Evolutionary conservation across 2,888 invertebrate genomes (phyloP), one percentile per base, ranked within the genome.

Genomic region (Colostygia pectinataria): DNA sequence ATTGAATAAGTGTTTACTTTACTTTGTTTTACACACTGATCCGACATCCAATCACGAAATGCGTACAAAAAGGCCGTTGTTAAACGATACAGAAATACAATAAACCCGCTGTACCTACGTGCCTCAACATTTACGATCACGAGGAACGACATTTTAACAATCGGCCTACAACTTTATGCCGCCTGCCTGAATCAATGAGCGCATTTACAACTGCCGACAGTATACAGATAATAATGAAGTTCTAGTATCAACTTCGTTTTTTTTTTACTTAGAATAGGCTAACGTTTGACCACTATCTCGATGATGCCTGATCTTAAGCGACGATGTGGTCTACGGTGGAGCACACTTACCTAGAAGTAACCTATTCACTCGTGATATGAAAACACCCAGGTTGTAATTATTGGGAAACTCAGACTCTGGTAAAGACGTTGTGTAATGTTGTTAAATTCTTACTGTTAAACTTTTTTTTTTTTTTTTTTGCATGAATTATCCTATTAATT

Each of bases 31-130:
- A 36, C 36, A 13, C 24, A 23, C 39, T 24, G 39, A 40, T 29
- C 40, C 39, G 25, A 2, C 29, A 29, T 31, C 40, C 57, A 59
- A 59, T 59, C 57, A 53, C 39, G 40, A 14, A 47, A 34, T 53
- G 29, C 36, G 52, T 53, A 56, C 54, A 55, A 49, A 54, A 55
- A 54, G 50, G 41, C 51, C 36, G 47, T 47, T 53, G 60, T 60
- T 60, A 57, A 60, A 57, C 60, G 57, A 57, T 57, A 60, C 60
- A 60, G 55, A 57, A 57, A 52, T 50, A 57, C 57, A 54, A 55
- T 57, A 57, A 57, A 57, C 46, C 53, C 52, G 39, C 24, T 55
- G 55, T 57, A 56, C 51, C 44, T 53, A 60, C 57, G 57, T 57
- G 57, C 39, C 52, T 55, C 55, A 27, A 60, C 57, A 48, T 60